Evolutionary conservation across 2,113 vertebrate genomes (phyloP).

Genomic region (Syngnathus floridae): DNA sequence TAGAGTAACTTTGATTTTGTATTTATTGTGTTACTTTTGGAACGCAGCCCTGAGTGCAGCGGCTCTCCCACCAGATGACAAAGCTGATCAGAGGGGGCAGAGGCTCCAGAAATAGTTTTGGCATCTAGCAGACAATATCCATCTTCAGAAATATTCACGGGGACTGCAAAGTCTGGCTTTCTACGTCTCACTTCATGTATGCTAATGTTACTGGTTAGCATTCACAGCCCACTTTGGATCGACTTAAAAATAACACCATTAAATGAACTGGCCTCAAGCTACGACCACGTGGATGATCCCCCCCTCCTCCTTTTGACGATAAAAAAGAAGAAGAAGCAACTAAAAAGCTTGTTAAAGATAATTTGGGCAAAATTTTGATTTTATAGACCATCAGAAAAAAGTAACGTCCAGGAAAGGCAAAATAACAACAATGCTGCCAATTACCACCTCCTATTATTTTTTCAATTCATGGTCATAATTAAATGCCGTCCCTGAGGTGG

Average conservation of each 20-base stretch:
- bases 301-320: neutral
- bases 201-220: constrained; percentile 41
- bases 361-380: no score
- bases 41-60: constrained; percentile 33
- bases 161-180: constrained; percentile 41
- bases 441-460: neutral
- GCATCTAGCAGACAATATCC: constrained; percentile 61
- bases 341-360: no score
- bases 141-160: constrained; percentile 52
- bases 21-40: neutral
- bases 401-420: neutral
- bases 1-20: neutral
- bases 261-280: constrained; percentile 7
- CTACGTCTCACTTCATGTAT: constrained; percentile 31
- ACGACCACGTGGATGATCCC: neutral
- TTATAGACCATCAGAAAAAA: neutral
- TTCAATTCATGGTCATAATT: constrained; percentile 31
- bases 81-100: constrained; percentile 60
- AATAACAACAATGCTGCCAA: neutral
- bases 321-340: neutral
- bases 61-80: constrained; percentile 55
- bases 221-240: constrained; percentile 11
- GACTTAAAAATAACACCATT: constrained; percentile 16
- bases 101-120: constrained; percentile 62
- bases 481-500: constrained; percentile 29